Evolutionary conservation across 2,113 vertebrate species (phyloP).

Genomic region (Amblyopsis rosae): DNA sequence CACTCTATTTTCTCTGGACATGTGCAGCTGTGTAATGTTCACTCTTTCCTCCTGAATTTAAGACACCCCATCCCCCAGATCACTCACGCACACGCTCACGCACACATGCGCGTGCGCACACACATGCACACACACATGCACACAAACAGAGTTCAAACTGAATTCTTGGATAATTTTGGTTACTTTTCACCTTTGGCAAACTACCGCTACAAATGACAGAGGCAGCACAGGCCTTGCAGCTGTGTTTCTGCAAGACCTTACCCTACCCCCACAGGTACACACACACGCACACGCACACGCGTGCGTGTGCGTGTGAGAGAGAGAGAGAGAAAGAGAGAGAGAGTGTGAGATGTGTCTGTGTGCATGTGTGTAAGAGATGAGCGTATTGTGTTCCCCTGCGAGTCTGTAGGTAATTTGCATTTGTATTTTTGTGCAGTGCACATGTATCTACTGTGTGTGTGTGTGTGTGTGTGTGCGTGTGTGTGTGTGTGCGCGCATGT

Average conservation of each 20-base stretch:
- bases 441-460: background rate
- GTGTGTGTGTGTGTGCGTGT: background rate
- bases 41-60: slow-evolving; percentile 77
- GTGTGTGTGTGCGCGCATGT: background rate
- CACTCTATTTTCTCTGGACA: slow-evolving; percentile 77
- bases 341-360: no score
- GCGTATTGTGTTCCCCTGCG: no score
- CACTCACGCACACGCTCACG: slow-evolving; percentile 14
- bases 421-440: background rate
- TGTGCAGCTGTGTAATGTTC: slow-evolving; percentile 82
- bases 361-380: no score
- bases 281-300: slow-evolving; percentile 10
- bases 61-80: slow-evolving; percentile 50
- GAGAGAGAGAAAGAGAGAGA: no score
- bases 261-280: slow-evolving; percentile 30
- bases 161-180: slow-evolving; percentile 85
- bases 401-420: no score
- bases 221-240: slow-evolving; percentile 84
- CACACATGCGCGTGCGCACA: slow-evolving; percentile 28
- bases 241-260: slow-evolving; percentile 57
- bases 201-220: slow-evolving; percentile 86
- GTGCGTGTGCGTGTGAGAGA: no score
- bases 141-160: slow-evolving; percentile 14
- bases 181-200: slow-evolving; percentile 83
- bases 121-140: slow-evolving; percentile 16